These are phyloP conservation scores for Alsophila aescularia DNA, from an alignment of 2,888 invertebrate genomes.

Conservation along the genomic window DNA sequence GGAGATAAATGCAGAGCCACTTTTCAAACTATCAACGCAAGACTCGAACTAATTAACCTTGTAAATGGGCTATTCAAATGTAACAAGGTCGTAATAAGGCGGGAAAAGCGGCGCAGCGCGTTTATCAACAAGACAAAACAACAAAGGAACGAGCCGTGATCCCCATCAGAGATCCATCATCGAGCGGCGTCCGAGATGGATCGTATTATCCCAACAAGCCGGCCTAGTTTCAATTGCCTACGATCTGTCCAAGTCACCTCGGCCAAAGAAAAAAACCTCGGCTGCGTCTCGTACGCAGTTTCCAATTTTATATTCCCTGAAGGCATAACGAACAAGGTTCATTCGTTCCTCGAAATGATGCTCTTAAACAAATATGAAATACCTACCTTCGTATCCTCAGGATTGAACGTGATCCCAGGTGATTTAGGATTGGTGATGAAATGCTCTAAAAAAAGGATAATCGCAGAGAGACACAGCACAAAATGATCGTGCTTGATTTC, in stretches of 20 bases:
- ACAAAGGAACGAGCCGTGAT: conserved; percentile 76
- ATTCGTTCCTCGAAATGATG: conserved; percentile 52
- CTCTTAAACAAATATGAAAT: conserved; percentile 50
- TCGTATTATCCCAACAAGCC: conserved; percentile 76
- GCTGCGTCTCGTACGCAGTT: conserved; percentile 51
- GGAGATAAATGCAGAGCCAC: conserved; percentile 46
- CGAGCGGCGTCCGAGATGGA: conserved; percentile 72
- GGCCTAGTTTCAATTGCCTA: conserved; percentile 68
- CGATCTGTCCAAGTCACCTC: conserved; percentile 71
- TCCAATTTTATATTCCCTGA: conserved; percentile 51
- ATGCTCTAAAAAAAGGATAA: conserved; percentile 9
- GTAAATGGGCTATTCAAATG: conserved; percentile 72
- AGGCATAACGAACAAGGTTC: conserved; percentile 58
- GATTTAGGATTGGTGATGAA: conserved; percentile 23
- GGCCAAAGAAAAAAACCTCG: too few relatives aligned
- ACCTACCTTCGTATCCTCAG: conserved; percentile 38
- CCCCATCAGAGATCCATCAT: conserved; percentile 79
- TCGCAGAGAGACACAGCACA: conserved; percentile 13
- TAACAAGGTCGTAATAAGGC: conserved; percentile 74
- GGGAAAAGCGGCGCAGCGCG: conserved; percentile 65
- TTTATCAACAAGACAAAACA: conserved; percentile 77
- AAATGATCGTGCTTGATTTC: conserved; percentile 2
- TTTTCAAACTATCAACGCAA: conserved; percentile 55
- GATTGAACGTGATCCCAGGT: conserved; percentile 45
- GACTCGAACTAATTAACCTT: conserved; percentile 63